These are phyloP conservation scores for Catostylus mosaicus DNA, from an alignment of 30 jellyfish, hydroid and myxozoan species.

Conservation along the genomic window DNA sequence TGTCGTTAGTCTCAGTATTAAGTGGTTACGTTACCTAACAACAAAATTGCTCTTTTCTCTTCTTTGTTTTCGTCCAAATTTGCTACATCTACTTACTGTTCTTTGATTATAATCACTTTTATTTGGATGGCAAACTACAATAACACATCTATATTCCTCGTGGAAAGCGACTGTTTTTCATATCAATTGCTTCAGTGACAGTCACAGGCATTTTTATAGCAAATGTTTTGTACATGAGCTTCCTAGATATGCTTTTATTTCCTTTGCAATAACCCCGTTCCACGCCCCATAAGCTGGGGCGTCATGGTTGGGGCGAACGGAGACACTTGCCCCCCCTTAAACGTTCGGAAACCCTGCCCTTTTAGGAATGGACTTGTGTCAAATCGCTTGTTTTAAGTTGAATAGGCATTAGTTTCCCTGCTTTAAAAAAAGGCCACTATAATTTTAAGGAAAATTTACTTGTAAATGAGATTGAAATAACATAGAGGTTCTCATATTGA, in stretches of 20 bases:
- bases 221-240: background rate
- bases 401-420: no score
- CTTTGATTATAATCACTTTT: background rate
- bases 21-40: slow-evolving; percentile 19
- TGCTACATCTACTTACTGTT: slow-evolving; percentile 7
- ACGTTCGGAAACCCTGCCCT: no score
- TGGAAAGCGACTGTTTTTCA: background rate
- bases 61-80: slow-evolving; percentile 14
- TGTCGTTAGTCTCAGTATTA: slow-evolving; percentile 26
- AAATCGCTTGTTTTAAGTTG: no score
- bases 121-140: background rate
- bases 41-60: background rate
- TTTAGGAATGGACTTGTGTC: no score
- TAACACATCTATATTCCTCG: background rate
- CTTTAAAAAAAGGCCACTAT: no score
- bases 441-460: no score
- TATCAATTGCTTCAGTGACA: background rate
- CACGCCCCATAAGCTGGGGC: no score
- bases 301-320: no score
- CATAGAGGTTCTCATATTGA: no score
- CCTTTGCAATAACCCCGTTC: background rate
- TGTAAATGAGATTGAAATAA: no score
- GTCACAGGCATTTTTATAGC: background rate
- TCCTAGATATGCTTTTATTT: background rate
- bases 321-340: no score